phyloP scores from a whole-genome alignment of 2,113 vertebrate genomes.

The Pygoscelis antarcticus region DNA sequence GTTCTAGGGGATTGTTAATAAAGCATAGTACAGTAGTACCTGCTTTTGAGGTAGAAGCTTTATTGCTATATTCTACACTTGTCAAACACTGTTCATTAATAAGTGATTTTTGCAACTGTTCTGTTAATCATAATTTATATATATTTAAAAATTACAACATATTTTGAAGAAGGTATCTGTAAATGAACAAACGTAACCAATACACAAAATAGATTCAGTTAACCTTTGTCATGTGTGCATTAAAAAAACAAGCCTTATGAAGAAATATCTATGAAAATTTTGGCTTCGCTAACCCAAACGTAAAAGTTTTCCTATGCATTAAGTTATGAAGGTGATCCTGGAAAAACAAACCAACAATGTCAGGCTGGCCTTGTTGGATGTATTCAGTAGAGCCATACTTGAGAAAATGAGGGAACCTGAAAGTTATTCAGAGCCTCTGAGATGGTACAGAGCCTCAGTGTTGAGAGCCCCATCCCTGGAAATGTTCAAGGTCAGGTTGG shows the following conservation, averaged over 20 bases:
- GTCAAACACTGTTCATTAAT: not conserved
- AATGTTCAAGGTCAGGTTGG: too few species aligned
- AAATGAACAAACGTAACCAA: not conserved
- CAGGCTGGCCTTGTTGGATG: not conserved
- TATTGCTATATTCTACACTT: not conserved
- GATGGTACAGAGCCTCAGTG: not conserved
- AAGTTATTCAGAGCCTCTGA: not conserved
- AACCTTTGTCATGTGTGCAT: not conserved
- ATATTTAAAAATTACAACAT: not conserved
- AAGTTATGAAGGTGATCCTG: not conserved
- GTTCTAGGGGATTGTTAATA: not conserved
- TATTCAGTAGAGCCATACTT: not conserved
- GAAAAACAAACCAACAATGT: not conserved
- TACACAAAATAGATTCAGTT: not conserved
- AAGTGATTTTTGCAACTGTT: not conserved
- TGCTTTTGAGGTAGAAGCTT: not conserved
- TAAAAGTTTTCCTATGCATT: not conserved
- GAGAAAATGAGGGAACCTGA: not conserved
- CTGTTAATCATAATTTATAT: not conserved
- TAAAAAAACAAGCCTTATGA: not conserved
- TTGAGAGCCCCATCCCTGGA: too few species aligned
- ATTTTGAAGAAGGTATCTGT: not conserved
- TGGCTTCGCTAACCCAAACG: not conserved
- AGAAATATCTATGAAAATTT: not conserved
- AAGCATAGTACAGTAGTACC: not conserved